These are phyloP conservation scores for Sympetrum striolatum DNA, from an alignment of 2,888 invertebrate genomes.

Conservation along the genomic window DNA sequence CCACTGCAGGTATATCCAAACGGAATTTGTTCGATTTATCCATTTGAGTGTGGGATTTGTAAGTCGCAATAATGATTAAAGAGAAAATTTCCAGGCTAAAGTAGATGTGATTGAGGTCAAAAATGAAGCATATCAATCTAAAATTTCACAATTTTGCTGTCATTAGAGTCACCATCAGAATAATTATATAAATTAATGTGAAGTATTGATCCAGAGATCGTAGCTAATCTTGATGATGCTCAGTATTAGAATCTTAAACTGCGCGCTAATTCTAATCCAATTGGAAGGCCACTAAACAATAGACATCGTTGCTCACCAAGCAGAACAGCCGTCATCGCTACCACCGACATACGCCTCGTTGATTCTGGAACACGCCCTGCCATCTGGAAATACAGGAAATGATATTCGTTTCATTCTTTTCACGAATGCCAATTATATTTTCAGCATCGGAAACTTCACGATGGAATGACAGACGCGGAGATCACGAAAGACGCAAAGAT, in stretches of 20 bases:
- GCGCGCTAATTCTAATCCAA: background rate
- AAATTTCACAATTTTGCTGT: no score
- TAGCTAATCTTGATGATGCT: no score
- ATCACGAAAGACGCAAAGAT: background rate
- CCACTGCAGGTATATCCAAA: background rate
- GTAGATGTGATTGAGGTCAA: no score
- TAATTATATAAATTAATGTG: no score
- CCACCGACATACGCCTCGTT: slow-evolving; percentile 26
- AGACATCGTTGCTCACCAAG: slow-evolving; percentile 33
- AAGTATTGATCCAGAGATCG: no score
- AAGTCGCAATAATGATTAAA: background rate
- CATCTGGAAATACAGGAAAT: slow-evolving; percentile 40
- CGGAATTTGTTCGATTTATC: no score
- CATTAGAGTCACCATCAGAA: no score
- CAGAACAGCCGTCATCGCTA: slow-evolving; percentile 42
- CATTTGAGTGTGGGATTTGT: background rate
- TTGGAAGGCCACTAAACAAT: background rate
- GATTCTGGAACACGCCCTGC: slow-evolving; percentile 40
- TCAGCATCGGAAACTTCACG: background rate
- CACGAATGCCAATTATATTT: background rate
- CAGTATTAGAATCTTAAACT: background rate
- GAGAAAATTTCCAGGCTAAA: background rate
- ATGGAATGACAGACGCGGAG: background rate
- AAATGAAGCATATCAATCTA: no score
- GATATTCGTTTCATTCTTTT: slow-evolving; percentile 32